Evolutionary conservation across 2,797 vertebrate genomes (phyloP).

Genomic region (Lemur catta): DNA sequence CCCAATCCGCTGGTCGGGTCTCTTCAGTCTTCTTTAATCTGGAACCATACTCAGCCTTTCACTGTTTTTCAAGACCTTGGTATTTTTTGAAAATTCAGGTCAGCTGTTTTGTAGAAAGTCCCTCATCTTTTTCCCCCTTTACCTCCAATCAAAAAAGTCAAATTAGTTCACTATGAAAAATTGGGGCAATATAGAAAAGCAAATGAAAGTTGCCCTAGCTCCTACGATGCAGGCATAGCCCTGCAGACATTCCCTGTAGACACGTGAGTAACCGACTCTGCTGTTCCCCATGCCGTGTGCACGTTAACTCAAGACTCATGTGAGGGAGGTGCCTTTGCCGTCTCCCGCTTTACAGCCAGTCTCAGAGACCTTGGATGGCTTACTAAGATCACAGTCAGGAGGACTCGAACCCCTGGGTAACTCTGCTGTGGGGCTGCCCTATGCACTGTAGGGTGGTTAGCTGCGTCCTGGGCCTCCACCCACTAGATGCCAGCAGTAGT

Average conservation of each 20-base stretch:
- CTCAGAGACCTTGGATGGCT: neutral
- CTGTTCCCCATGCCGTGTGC: neutral
- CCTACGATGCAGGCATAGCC: neutral
- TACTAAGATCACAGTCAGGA: neutral
- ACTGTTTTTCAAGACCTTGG: neutral
- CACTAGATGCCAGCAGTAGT: neutral
- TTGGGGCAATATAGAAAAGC: neutral
- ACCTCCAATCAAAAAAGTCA: neutral
- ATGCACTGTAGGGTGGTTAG: neutral
- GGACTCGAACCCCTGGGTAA: neutral
- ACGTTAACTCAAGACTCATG: fast-evolving
- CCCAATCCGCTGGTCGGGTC: neutral
- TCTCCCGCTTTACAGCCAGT: neutral
- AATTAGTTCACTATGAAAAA: neutral
- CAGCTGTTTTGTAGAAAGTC: neutral
- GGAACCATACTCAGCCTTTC: neutral
- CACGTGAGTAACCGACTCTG: fast-evolving
- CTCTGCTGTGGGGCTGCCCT: too few relatives aligned
- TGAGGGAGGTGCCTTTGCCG: neutral
- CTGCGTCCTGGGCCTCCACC: neutral
- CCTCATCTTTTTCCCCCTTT: neutral
- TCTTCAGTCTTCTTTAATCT: neutral
- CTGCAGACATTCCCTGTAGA: neutral
- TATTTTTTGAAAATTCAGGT: neutral
- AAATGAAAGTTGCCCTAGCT: neutral